These are phyloP conservation scores for Hepsetus odoe DNA, from an alignment of 2,113 vertebrate genomes.

Conservation along the genomic window DNA sequence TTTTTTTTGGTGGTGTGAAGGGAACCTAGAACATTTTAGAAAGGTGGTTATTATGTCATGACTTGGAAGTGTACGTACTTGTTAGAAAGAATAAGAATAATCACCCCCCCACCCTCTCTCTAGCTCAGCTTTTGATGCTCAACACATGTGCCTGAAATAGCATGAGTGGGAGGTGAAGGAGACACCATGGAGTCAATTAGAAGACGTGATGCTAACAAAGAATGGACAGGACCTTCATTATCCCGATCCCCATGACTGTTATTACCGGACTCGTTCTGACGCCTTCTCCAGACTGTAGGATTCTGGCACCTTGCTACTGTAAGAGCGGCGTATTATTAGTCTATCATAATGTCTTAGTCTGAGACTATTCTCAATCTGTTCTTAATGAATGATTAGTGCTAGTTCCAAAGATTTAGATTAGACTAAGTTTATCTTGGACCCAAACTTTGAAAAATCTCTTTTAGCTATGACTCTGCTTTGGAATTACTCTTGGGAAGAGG, in stretches of 20 bases:
- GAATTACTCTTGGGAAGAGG: not conserved
- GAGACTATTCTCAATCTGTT: not conserved
- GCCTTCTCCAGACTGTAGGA: not conserved
- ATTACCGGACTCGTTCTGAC: not conserved
- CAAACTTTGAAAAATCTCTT: not conserved
- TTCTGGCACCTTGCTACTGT: not conserved
- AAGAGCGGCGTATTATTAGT: not conserved
- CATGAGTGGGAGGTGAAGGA: not conserved
- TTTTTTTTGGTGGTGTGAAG: too few species aligned
- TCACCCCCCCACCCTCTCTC: too few species aligned
- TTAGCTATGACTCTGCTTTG: not conserved
- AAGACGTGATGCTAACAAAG: not conserved
- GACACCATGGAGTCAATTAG: not conserved
- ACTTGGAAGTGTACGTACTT: too few species aligned
- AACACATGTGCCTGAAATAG: conserved; percentile 6
- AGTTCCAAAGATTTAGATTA: not conserved
- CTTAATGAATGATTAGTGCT: not conserved
- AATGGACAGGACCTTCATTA: not conserved
- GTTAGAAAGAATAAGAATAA: too few species aligned
- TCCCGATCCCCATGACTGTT: not conserved
- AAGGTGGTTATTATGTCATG: too few species aligned
- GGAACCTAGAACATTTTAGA: too few species aligned
- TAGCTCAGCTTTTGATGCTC: too few species aligned
- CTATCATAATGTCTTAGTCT: not conserved
- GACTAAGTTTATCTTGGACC: not conserved